phyloP scores from a whole-genome alignment of 1,140 invertebrate species.

The Drosophila ercepeae region DNA sequence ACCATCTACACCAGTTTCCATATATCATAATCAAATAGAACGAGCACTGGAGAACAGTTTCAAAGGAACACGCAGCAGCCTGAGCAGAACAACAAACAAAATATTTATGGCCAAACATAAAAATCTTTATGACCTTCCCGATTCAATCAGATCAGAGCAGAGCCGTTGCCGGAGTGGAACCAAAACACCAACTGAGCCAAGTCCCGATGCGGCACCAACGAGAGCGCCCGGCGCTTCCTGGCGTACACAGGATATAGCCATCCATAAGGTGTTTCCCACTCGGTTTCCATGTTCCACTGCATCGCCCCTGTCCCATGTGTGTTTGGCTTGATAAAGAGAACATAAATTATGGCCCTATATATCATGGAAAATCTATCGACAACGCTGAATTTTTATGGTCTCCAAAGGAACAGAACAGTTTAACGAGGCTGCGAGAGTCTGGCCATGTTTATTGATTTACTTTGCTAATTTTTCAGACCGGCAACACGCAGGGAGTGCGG shows the following conservation, averaged over 20 bases:
- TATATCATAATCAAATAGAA: slow-evolving; percentile 48
- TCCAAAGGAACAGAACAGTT: slow-evolving; percentile 36
- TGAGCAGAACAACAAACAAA: slow-evolving; percentile 42
- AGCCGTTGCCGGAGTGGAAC: not conserved
- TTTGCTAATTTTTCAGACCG: slow-evolving; percentile 35
- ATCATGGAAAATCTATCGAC: slow-evolving; percentile 51
- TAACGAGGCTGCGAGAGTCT: slow-evolving; percentile 48
- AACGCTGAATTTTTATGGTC: slow-evolving; percentile 49
- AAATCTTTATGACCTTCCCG: slow-evolving; percentile 51
- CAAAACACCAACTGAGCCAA: slow-evolving; percentile 33
- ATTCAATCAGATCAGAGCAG: slow-evolving; percentile 40
- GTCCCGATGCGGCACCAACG: slow-evolving; percentile 16
- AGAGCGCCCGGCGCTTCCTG: slow-evolving; percentile 39
- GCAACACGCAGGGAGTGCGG: slow-evolving; percentile 31
- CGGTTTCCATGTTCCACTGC: not conserved
- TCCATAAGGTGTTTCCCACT: slow-evolving; percentile 45
- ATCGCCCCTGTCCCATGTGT: slow-evolving; percentile 20
- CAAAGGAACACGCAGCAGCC: slow-evolving; percentile 28
- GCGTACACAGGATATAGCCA: slow-evolving; percentile 45
- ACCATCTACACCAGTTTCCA: slow-evolving; percentile 6
- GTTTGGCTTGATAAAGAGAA: slow-evolving; percentile 45
- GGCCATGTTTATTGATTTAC: slow-evolving; percentile 54
- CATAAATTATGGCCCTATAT: slow-evolving; percentile 49
- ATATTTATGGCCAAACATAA: slow-evolving; percentile 48
- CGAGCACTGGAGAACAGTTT: slow-evolving; percentile 6